Base-by-base conservation (phyloP, 1,140 invertebrate species). In the Ceratosolen solmsi region DNA sequence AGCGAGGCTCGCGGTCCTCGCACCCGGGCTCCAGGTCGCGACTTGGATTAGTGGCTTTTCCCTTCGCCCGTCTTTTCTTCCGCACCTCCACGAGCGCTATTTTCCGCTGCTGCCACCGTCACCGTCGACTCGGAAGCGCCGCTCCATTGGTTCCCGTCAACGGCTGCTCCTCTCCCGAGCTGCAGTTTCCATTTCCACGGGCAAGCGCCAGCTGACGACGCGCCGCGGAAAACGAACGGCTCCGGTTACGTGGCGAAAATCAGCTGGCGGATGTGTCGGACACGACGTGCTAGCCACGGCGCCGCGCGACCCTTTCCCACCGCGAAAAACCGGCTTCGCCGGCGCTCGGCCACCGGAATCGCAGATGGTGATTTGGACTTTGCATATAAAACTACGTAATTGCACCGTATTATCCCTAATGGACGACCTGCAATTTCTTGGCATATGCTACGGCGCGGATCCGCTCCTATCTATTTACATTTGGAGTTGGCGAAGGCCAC, bases 331-430 rank as follows among this genome's bases (percentile, higher is more conserved):
- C 65, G 33, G 36, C 17, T 49, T 22, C 75, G 20, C n/a, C 11
- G n/a, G n/a, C 33, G n/a, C 27, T 7, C 25, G 68, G 54, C 36
- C 56, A 7, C 33, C 56, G 78, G 54, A 65, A 74, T 74, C 71
- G 79, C 79, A 74, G 36, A 46, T 60, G 68, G n/a, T 72, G 36
- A 72, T 72, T 79, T 46, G 8, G 54, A 73, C 54, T 72, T 33
- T 27, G 56, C 71, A n/a, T 27, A 36, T 54, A 22, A 60, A 73
- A 46, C 20, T n/a, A 33, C 70, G 38, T 49, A 80, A 80, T 80
- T 33, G 68, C 70, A 2, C 25, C 49, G 1, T 46, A 80, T 36
- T 73, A 63, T 56, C 11, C 38, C 56, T 63, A n/a, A n/a, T n/a
- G n/a, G n/a, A n/a, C n/a, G n/a, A n/a, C n/a, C n/a, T n/a, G n/a